Evolutionary conservation across 2,888 invertebrate species (phyloP).

Genomic region (Punctoribates punctum): DNA sequence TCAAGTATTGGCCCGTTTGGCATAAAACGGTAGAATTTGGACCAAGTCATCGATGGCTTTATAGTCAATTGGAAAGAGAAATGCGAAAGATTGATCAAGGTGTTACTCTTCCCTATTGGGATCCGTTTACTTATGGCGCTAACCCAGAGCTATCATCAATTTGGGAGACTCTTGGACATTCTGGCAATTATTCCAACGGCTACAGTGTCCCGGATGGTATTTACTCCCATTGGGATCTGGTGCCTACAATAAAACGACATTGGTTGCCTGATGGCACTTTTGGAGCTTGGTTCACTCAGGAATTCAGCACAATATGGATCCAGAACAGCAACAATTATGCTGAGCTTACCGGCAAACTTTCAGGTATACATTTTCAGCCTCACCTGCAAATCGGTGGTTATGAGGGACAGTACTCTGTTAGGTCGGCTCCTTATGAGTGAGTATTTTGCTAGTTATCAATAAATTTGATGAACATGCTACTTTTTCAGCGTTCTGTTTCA

Average conservation of each 20-base stretch:
- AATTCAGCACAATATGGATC: neutral
- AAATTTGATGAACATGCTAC: neutral
- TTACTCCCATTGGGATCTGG: neutral
- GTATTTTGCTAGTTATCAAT: too few species aligned
- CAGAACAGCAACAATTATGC: neutral
- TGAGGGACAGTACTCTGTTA: neutral
- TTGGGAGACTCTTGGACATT: neutral
- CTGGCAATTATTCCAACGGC: neutral
- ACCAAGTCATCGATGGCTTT: conserved; percentile 5
- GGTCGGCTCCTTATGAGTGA: neutral
- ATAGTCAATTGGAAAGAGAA: neutral
- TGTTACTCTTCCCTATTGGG: conserved; percentile 21
- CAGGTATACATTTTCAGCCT: neutral
- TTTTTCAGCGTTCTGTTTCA: too few species aligned
- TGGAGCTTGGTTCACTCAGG: neutral
- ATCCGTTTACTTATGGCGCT: too few species aligned
- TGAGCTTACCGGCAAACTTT: too few species aligned
- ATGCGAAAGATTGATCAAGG: conserved; percentile 5
- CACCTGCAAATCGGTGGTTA: neutral
- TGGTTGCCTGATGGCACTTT: neutral
- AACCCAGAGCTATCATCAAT: neutral
- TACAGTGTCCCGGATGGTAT: neutral
- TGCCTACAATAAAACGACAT: neutral
- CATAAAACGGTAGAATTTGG: neutral
- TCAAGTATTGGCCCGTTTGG: neutral